phyloP scores from a whole-genome alignment of 2,113 vertebrate genomes.

The Nymphicus hollandicus region DNA sequence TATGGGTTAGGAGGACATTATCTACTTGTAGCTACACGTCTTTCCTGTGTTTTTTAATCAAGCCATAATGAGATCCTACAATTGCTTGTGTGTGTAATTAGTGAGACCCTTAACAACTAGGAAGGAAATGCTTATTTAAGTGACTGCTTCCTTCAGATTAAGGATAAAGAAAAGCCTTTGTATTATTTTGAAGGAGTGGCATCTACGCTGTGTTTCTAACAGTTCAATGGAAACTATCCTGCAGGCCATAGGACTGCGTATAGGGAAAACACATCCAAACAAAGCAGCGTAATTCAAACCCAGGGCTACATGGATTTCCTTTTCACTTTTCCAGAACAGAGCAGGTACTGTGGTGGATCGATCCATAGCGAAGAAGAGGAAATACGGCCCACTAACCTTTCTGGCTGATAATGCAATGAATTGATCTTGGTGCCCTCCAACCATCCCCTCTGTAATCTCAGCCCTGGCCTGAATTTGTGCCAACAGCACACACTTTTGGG shows the following conservation, averaged over 20 bases:
- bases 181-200: background rate
- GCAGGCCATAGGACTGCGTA: background rate
- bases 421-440: background rate
- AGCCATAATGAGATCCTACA: background rate
- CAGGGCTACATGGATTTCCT: background rate
- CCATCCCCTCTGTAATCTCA: background rate
- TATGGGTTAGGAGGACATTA: background rate
- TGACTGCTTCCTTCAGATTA: background rate
- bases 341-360: accelerated
- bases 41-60: background rate
- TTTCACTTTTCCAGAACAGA: background rate
- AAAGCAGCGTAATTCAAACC: accelerated
- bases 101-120: background rate
- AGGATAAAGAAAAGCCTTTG: background rate
- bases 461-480: background rate
- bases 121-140: slow-evolving; percentile 1
- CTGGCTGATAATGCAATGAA: background rate
- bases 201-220: background rate
- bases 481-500: background rate
- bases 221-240: background rate
- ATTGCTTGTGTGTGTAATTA: background rate
- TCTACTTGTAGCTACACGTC: background rate
- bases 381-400: background rate
- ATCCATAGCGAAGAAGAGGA: background rate
- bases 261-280: background rate